A percentile compares a stretch with the other conserved stretches of the same genome.
These are phyloP conservation scores for Dorcus hopei DNA, from an alignment of 2,888 invertebrate species.

Conservation along the genomic window DNA sequence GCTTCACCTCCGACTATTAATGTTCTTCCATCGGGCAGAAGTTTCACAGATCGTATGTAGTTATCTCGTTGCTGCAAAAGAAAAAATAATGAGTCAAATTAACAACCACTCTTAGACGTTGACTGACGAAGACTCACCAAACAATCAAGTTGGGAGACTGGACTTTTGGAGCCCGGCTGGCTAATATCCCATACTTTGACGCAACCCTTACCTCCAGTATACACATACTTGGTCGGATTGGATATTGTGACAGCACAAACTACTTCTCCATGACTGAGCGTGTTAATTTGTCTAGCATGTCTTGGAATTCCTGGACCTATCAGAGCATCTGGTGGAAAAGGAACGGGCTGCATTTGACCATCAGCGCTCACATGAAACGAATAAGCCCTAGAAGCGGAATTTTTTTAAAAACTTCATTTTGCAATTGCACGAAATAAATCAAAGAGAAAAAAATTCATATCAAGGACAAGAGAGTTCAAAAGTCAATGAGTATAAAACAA, in stretches of 20 bases:
- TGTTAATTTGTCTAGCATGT: constrained; percentile 85
- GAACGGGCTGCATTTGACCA: constrained; percentile 85
- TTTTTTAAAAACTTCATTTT: neutral
- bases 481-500: neutral
- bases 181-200: constrained; percentile 84
- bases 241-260: constrained; percentile 97
- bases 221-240: constrained; percentile 83
- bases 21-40: constrained; percentile 90
- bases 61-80: constrained; percentile 81
- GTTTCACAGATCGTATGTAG: constrained; percentile 93
- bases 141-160: constrained; percentile 83
- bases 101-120: no score
- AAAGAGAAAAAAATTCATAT: neutral
- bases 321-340: constrained; percentile 92
- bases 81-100: constrained; percentile 23
- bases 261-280: constrained; percentile 92
- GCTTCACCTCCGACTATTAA: constrained; percentile 96
- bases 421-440: neutral
- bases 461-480: neutral
- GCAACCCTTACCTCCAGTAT: constrained; percentile 96
- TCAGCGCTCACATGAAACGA: constrained; percentile 91
- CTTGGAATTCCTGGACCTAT: constrained; percentile 91
- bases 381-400: constrained; percentile 67
- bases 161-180: constrained; percentile 72
- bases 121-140: constrained; percentile 52